Conservation (phyloP, 2,797 vertebrate genomes). For the Acanthiza pusilla region DNA sequence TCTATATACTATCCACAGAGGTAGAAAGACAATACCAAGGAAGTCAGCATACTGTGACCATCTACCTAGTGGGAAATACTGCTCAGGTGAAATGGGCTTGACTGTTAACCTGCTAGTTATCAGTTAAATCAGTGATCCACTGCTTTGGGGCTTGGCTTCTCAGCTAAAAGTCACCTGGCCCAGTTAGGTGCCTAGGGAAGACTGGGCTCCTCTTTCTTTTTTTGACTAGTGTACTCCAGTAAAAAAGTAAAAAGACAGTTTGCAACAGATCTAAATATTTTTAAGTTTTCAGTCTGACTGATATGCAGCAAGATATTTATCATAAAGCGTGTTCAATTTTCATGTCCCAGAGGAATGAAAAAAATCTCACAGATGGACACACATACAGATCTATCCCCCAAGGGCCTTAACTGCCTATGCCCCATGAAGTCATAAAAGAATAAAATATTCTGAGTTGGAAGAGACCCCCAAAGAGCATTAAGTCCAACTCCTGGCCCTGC, state of each 20-base stretch:
- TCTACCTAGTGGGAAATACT: background rate
- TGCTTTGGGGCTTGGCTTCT: background rate
- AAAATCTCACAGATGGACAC: background rate
- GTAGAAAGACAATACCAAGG: background rate
- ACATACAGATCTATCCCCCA: background rate
- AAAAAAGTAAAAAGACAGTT: background rate
- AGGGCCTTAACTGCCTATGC: background rate
- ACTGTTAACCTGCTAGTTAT: background rate
- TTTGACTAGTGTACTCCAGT: background rate
- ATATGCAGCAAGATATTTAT: background rate
- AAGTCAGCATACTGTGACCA: background rate
- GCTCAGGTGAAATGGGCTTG: background rate
- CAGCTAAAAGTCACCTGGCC: background rate
- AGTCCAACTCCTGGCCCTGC: background rate
- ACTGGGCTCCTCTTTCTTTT: no score
- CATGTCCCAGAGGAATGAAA: background rate
- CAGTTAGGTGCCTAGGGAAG: background rate
- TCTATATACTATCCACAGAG: background rate
- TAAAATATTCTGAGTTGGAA: background rate
- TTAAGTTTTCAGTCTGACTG: background rate
- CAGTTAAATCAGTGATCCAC: background rate
- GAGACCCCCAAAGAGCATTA: fast-evolving
- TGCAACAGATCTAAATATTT: background rate
- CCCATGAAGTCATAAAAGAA: background rate
- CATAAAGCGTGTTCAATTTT: background rate